Evolutionary conservation across 2,797 vertebrate genomes (phyloP), one percentile per base, ranked within the genome.

Genomic region (Clamator glandarius): DNA sequence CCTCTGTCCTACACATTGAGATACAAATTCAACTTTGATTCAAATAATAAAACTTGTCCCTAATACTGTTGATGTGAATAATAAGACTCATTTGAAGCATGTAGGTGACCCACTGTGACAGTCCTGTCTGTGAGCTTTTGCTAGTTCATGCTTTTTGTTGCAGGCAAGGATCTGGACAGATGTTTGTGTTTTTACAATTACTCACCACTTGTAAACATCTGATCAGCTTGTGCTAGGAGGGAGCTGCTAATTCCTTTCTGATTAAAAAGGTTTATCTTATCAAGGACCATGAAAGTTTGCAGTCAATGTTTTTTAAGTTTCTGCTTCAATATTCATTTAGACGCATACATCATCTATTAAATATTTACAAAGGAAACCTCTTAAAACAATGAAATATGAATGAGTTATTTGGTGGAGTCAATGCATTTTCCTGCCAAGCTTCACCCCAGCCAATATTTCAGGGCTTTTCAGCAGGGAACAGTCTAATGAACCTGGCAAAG

Each of bases 361-460:
- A 93, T 78, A 95, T 94, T 89, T 86, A 91, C 82, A 73, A 57
- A 93, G 57, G 59, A 89, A 93, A 73, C 36, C 63, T 92, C 87
- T 93, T 92, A 76, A 84, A 93, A 93, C 84, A 92, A 94, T 94
- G 81, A 96, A 95, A 93, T 87, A 94, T 79, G 72, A 88, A 96
- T 87, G 83, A 96, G 70, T 33, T 41, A 3, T 67, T 84, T 41
- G 52, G 76, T 88, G 54, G 59, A 88, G 62, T 50, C 26, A 1
- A 36, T 20, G 55, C 67, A 31, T 70, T 92, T 88, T 90, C 52
- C 80, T 84, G 86, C 87, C 86, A 86, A 64, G 61, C 78, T 74
- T 77, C 68, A 81, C 54, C 80, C 84, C 69, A 87, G 24, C 33
- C 0, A 0, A 48, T 61, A 62, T 66, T 84, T 58, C 44, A 41